Conservation (phyloP, 1,140 invertebrate genomes). For the Bombus confusus region DNA sequence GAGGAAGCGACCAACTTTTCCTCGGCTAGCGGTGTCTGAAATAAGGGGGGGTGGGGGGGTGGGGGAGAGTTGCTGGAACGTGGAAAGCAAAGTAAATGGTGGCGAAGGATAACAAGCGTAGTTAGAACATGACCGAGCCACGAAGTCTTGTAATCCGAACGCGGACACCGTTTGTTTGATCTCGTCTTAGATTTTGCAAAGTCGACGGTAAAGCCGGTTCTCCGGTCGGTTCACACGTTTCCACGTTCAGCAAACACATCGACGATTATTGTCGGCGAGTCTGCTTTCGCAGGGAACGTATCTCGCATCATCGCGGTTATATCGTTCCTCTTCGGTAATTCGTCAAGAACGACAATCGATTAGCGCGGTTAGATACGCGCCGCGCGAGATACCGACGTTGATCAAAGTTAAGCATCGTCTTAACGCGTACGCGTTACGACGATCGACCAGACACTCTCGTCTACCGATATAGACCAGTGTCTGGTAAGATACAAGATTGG, state of each 20-base stretch:
- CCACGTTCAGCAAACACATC: constrained; percentile 49
- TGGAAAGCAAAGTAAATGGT: background rate
- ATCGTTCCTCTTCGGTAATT: constrained; percentile 37
- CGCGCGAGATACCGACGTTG: constrained; percentile 3
- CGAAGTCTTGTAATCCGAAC: constrained; percentile 47
- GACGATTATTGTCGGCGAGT: background rate
- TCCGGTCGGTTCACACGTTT: constrained; percentile 50
- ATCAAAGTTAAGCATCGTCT: constrained; percentile 43
- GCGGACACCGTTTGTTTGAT: constrained; percentile 55
- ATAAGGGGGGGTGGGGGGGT: background rate
- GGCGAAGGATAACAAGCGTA: constrained; percentile 27
- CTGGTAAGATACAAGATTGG: background rate
- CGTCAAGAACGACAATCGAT: constrained; percentile 65
- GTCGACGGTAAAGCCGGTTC: constrained; percentile 54
- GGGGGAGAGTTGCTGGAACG: background rate
- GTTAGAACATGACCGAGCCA: constrained; percentile 22
- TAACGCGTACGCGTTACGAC: too few relatives aligned
- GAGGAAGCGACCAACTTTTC: background rate
- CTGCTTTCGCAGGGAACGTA: background rate
- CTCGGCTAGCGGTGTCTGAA: background rate
- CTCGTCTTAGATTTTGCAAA: constrained; percentile 61
- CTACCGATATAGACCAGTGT: too few relatives aligned
- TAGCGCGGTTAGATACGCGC: constrained; percentile 52
- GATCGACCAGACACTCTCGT: too few relatives aligned
- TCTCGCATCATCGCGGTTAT: background rate